Base-by-base conservation (phyloP, 2,888 invertebrate species). In the Ischnus inquisitorius region DNA sequence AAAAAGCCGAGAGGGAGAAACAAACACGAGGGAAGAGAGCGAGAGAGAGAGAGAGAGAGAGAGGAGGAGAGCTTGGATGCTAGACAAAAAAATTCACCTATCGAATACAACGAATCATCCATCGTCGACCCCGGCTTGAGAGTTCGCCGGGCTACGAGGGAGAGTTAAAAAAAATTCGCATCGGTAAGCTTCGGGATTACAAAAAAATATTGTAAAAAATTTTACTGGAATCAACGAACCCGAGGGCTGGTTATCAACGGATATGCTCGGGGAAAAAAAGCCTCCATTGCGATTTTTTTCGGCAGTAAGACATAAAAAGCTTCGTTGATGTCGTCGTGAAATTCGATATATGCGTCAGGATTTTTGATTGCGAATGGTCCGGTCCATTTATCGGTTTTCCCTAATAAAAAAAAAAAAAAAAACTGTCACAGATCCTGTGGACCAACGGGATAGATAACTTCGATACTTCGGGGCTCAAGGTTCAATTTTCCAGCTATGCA, bases 31-130 rank as follows among this genome's bases (percentile, higher is more conserved):
- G 28, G 25, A 22, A 64, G 46, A 28, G 46, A 54, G n/a, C 8
- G 39, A 3, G 25, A 71, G 57, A 6, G 28, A 25, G 28, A 60
- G 12, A 28, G 25, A 60, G 25, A 60, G 25, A 1, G 57, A n/a
- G 25, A 22, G 46, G 46, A 28, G 46, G 16, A 34, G 39, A 48
- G n/a, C 16, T 34, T 48, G 39, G 48, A 39, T 19, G 43, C 28
- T n/a, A 4, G 75, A 75, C 34, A 64, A 46, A n/a, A 34, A 74
- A 62, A 74, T 74, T 62, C 60, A 16, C 22, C 62, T 43, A 74
- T 62, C 57, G 57, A 41, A 41, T 16, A 72, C 43, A 62, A 34
- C 74, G n/a, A 62, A 34, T 16, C 62, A 62, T 74, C 25, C 62
- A 74, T 62, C 43, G 60, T 74, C 25, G 41, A 57, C 41, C 72